Conservation (phyloP, 2,888 invertebrate genomes). For the Sphaerophoria rueppellii region DNA sequence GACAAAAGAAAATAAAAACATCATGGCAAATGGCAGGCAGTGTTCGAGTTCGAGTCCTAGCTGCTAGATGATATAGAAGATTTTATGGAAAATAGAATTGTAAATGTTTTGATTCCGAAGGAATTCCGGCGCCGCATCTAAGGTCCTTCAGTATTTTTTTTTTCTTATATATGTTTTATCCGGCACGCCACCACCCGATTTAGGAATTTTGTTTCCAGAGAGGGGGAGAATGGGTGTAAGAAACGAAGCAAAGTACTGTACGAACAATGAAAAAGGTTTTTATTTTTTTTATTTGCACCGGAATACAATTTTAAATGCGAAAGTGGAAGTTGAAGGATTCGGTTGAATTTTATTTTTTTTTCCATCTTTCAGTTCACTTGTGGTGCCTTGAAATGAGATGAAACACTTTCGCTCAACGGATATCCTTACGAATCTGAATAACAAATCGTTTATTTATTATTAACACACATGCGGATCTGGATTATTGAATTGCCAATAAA, state of each 20-base stretch:
- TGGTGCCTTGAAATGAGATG: not conserved
- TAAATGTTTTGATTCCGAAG: slow-evolving; percentile 66
- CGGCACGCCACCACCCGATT: not conserved
- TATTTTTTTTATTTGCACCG: not conserved
- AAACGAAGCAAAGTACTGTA: not conserved
- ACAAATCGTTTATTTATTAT: slow-evolving; percentile 70
- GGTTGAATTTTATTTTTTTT: too few relatives aligned
- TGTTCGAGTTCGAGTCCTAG: too few relatives aligned
- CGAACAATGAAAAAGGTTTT: slow-evolving; percentile 49
- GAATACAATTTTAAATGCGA: slow-evolving; percentile 59
- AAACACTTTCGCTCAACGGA: slow-evolving; percentile 52
- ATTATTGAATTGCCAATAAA: slow-evolving; percentile 57
- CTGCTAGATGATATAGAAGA: slow-evolving; percentile 23
- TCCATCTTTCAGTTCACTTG: not conserved
- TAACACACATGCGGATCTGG: slow-evolving; percentile 56
- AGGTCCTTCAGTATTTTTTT: slow-evolving; percentile 23
- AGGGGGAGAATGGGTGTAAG: not conserved
- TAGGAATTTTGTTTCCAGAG: slow-evolving; percentile 9
- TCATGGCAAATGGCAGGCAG: slow-evolving; percentile 10
- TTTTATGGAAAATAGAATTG: slow-evolving; percentile 66
- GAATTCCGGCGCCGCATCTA: slow-evolving; percentile 60
- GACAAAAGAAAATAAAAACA: slow-evolving; percentile 38
- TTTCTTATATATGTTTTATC: not conserved
- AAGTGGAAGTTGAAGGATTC: slow-evolving; percentile 26
- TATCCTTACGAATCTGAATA: slow-evolving; percentile 58